phyloP scores from a whole-genome alignment of 2,113 vertebrate species.

The Poeciliopsis retropinna region DNA sequence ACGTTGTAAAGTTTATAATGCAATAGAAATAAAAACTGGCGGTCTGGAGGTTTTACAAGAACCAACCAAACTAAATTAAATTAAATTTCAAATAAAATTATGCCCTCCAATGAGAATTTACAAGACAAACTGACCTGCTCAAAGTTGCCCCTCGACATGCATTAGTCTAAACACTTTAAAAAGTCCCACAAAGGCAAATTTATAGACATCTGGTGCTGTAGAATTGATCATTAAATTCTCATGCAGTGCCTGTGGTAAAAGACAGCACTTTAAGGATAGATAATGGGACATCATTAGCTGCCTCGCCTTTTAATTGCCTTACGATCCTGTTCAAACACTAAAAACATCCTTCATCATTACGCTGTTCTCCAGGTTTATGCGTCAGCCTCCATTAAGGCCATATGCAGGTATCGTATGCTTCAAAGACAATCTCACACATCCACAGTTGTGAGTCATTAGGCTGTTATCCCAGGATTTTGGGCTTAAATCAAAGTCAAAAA shows the following conservation, averaged over 20 bases:
- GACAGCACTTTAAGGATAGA: conserved; percentile 61
- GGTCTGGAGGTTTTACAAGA: conserved; percentile 19
- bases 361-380: conserved; percentile 66
- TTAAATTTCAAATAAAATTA: conserved; percentile 41
- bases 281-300: conserved; percentile 49
- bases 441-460: conserved; percentile 52
- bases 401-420: conserved; percentile 46
- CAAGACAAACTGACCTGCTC: conserved; percentile 19
- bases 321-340: conserved; percentile 65
- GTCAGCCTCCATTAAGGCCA: conserved; percentile 59
- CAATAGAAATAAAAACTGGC: not conserved
- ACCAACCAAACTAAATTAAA: conserved; percentile 36
- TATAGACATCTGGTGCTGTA: conserved; percentile 76
- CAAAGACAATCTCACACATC: conserved; percentile 38
- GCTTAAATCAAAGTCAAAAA: conserved; percentile 55
- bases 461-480: conserved; percentile 66
- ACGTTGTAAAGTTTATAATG: conserved; percentile 29
- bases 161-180: conserved; percentile 25
- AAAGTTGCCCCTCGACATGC: conserved; percentile 35
- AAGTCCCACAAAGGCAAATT: conserved; percentile 50
- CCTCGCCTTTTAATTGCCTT: conserved; percentile 59
- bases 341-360: conserved; percentile 69
- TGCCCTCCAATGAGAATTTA: conserved; percentile 11
- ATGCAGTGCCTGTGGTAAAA: conserved; percentile 50
- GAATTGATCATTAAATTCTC: conserved; percentile 69